Evolutionary conservation across 2,113 vertebrate species (phyloP).

Genomic region (Columba livia): DNA sequence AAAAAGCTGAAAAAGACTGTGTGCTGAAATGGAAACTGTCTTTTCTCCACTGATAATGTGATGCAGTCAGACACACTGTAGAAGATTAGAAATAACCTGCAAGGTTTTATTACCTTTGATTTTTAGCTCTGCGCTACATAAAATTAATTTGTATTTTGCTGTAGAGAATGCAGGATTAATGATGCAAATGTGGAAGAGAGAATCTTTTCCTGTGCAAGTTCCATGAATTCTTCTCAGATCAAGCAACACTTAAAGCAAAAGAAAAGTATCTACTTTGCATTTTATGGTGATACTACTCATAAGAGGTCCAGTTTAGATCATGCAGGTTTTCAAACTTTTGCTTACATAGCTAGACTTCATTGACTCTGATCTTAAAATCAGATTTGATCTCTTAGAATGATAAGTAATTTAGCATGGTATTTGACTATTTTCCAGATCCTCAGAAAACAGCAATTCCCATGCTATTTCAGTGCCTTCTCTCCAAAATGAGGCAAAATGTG

Average conservation of each 20-base stretch:
- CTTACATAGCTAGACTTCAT: neutral
- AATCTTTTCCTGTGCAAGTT: neutral
- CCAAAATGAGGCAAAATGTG: neutral
- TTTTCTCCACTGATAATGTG: neutral
- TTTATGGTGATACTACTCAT: neutral
- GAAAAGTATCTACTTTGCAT: neutral
- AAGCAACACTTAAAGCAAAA: neutral
- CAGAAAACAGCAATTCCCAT: neutral
- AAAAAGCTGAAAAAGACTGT: neutral
- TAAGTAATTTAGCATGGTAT: neutral
- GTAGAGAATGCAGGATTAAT: conserved; percentile 40
- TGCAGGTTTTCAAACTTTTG: neutral
- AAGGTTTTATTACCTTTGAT: conserved; percentile 28
- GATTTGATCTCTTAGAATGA: neutral
- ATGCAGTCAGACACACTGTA: neutral
- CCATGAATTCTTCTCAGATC: neutral
- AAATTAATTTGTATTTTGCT: conserved; percentile 63
- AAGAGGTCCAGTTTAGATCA: neutral
- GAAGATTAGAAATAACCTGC: conserved; percentile 22
- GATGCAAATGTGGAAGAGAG: neutral
- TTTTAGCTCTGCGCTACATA: neutral
- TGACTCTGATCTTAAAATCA: neutral
- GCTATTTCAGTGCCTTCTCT: neutral
- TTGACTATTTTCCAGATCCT: neutral
- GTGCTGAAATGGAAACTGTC: neutral